Base-by-base conservation (phyloP, 2,888 invertebrate species). In the Pammene fasciana region DNA sequence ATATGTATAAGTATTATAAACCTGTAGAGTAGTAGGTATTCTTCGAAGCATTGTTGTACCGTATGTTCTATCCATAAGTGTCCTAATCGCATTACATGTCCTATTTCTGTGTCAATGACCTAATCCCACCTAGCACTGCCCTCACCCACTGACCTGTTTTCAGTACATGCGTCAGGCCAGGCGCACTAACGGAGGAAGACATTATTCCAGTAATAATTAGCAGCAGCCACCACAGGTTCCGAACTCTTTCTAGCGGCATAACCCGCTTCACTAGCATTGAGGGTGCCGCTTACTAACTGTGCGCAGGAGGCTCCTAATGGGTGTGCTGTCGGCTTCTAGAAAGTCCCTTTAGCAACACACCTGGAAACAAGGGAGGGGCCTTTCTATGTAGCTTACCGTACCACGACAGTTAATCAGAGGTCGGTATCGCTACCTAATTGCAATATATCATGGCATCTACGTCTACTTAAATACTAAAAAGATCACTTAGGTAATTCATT, bases 151-250 rank as follows among this genome's bases (percentile, higher is more conserved):
- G 75, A 77, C 83, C 84, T 85, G 77, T 91, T 92, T 92, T 90
- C 92, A 92, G 92, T 92, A 85, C 86, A 90, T 89, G 92, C 92
- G 77, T 90, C 90, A 81, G 92, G 92, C 82, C 92, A 92, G 86
- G 92, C 92, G 78, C 86, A 92, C 84, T 92, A 92, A 86, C 83
- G 86, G 82, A 76, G 74, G 87, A 86, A 83, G 87, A 87, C 81
- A 82, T 84, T 85, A 85, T 86, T 83, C 84, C 83, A 81, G 83
- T 61, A 62, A 75, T 78, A 79, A 80, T 82, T 75, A 76, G 26
- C 82, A 80, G 81, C 85, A 81, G 75, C 79, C 80, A 82, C 78
- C 79, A 79, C 89, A 90, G 90, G 90, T 90, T 88, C 83, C 86
- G 82, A 83, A 80, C 82, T 83, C 78, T 85, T 89, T 86, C 82